Evolutionary conservation across 2,888 invertebrate species (phyloP).

Genomic region (Scaptomyza tumidula): DNA sequence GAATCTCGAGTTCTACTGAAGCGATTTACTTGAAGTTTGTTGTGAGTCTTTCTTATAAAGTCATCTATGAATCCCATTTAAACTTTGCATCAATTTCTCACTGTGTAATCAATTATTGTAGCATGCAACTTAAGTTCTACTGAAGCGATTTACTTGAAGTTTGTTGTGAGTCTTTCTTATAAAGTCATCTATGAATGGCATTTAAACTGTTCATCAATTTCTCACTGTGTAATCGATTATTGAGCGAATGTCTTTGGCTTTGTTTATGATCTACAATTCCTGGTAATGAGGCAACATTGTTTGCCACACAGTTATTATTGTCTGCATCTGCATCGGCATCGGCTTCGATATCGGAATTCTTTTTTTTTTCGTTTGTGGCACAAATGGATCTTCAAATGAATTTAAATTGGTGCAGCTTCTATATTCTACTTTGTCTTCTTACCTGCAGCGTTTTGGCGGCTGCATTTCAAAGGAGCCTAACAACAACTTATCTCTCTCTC

Average conservation of each 20-base stretch:
- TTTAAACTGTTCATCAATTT: background rate
- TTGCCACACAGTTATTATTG: constrained; percentile 11
- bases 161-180: background rate
- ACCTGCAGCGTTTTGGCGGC: constrained; percentile 18
- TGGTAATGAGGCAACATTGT: constrained; percentile 41
- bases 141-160: background rate
- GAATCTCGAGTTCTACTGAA: background rate
- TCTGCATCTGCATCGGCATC: constrained; percentile 7
- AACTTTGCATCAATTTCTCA: background rate
- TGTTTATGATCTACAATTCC: constrained; percentile 38
- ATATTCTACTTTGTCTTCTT: background rate
- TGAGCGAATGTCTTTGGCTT: background rate
- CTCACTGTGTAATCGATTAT: background rate
- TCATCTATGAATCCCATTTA: too few species aligned
- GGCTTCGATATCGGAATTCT: too few species aligned
- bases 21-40: background rate
- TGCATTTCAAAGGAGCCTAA: constrained; percentile 31
- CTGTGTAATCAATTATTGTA: background rate
- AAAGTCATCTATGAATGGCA: background rate
- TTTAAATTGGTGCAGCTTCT: constrained; percentile 58
- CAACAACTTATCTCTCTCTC: too few species aligned
- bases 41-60: too few species aligned
- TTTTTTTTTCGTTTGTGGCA: constrained; percentile 44
- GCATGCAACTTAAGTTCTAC: background rate
- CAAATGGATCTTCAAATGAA: constrained; percentile 75